Conservation (phyloP, 2,888 invertebrate species). For the Atherix ibis region DNA sequence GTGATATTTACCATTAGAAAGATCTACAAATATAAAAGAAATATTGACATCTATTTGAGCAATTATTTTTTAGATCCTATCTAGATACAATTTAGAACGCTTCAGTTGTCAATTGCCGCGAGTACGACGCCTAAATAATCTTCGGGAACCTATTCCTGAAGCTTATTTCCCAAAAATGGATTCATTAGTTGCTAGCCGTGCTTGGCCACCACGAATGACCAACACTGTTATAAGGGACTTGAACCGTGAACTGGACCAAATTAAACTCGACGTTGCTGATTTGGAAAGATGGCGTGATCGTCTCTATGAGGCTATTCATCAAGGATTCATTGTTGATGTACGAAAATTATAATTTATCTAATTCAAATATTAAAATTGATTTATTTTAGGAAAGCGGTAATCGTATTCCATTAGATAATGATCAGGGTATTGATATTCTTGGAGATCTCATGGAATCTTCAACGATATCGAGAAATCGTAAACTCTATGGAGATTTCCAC, state of each 20-base stretch:
- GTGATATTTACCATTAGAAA: no score
- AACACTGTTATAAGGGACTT: conserved; percentile 40
- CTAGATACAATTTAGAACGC: conserved; percentile 55
- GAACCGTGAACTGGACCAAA: conserved; percentile 45
- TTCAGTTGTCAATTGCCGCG: conserved; percentile 48
- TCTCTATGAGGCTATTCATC: conserved; percentile 49
- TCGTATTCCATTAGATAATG: conserved; percentile 16
- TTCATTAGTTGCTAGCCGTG: conserved; percentile 50
- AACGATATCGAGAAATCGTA: conserved; percentile 28
- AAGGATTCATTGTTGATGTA: conserved; percentile 35
- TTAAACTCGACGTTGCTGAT: conserved; percentile 46
- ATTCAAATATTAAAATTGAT: conserved; percentile 5
- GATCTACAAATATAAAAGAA: no score
- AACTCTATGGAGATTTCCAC: conserved; percentile 22
- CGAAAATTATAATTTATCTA: conserved; percentile 23
- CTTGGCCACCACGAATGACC: conserved; percentile 51
- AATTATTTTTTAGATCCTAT: conserved; percentile 15
- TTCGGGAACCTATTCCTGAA: conserved; percentile 49
- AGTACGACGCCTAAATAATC: conserved; percentile 42
- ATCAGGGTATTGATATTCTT: conserved; percentile 14
- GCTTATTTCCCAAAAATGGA: conserved; percentile 70
- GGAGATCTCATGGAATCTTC: conserved; percentile 42
- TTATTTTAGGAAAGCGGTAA: conserved; percentile 12
- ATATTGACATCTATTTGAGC: no score
- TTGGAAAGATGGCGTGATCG: conserved; percentile 56